Evolutionary conservation across 2,113 vertebrate species (phyloP), one percentile per base, ranked within the genome.

Genomic region (Dipodomys ordii): DNA sequence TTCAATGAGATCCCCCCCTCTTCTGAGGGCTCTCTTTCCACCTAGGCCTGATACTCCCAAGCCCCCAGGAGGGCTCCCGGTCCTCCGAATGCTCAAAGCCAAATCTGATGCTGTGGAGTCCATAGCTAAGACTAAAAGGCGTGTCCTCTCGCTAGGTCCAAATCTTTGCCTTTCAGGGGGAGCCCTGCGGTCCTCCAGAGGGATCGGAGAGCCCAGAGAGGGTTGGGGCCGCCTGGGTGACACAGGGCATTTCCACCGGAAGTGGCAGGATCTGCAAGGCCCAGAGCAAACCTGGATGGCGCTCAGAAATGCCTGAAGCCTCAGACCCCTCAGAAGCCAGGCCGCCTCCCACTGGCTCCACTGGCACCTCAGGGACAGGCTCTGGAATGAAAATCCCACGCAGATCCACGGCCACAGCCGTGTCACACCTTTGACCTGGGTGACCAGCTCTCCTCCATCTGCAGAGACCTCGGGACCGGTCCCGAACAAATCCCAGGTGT

Each of bases 61-160:
- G 11, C 78, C 71, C 84, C 69, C 64, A 39, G 23, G 32, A 71
- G 76, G 25, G 64, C 60, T 46, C 19, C 64, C 28, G 16, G 53
- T 57, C 76, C 65, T 27, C 53, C 7, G 68, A 57, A 86, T 13
- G 12, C 49, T 81, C 12, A 49, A 32, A 83, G 30, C 62, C 92
- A 92, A 92, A 90, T 81, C 90, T 94, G 90, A 72, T 79, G 49
- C 83, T 32, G 65, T 28, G 57, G 20, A 49, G 30, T 82, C 81
- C 90, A 94, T 53, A 73, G 92, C 65, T 73, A 30, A n/a, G 20
- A 25, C 82, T 53, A 49, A 73, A 32, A 39, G 39, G 39, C 39
- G 23, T 25, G 79, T 88, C 35, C 39, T 88, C 68, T 71, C 30
- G 16, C 71, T 27, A 79, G 83, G 44, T 73, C 78, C 87, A 78